phyloP scores from a whole-genome alignment of 2,888 invertebrate genomes.

The Urechis unicinctus region DNA sequence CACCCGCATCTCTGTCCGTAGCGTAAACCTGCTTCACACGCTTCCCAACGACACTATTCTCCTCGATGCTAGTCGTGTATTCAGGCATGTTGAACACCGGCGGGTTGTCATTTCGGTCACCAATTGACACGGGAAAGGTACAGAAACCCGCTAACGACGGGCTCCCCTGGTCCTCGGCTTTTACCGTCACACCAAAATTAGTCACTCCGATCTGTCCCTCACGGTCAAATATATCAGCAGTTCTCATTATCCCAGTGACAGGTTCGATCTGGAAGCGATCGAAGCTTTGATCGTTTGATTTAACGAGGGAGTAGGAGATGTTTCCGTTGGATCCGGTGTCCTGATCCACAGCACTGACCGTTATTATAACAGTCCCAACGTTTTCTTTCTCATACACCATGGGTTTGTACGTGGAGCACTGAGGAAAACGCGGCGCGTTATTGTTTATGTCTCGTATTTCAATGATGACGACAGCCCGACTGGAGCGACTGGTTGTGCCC shows the following conservation, averaged over 20 bases:
- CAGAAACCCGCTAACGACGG: constrained; percentile 94
- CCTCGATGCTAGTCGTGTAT: constrained; percentile 35
- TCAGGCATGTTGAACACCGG: constrained; percentile 40
- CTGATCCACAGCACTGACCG: constrained; percentile 77
- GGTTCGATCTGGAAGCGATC: constrained; percentile 93
- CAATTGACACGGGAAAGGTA: constrained; percentile 64
- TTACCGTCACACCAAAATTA: constrained; percentile 63
- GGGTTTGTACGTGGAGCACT: constrained; percentile 85
- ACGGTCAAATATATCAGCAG: constrained; percentile 69
- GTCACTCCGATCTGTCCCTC: constrained; percentile 54
- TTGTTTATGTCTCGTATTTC: constrained; percentile 97
- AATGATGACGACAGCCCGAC: constrained; percentile 89
- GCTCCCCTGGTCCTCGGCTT: constrained; percentile 96
- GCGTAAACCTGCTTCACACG: constrained; percentile 66
- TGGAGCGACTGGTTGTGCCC: constrained; percentile 81
- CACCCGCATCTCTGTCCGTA: constrained; percentile 93
- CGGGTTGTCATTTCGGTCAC: constrained; percentile 43
- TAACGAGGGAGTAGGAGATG: constrained; percentile 87
- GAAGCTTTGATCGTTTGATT: constrained; percentile 67
- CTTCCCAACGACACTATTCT: constrained; percentile 29
- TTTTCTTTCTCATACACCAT: constrained; percentile 42
- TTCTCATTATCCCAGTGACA: constrained; percentile 84
- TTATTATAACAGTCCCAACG: constrained; percentile 21
- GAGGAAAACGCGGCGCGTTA: constrained; percentile 92
- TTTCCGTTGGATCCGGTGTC: constrained; percentile 79